Evolutionary conservation across 2,113 vertebrate species (phyloP).

Genomic region (Tachuris rubrigastra): DNA sequence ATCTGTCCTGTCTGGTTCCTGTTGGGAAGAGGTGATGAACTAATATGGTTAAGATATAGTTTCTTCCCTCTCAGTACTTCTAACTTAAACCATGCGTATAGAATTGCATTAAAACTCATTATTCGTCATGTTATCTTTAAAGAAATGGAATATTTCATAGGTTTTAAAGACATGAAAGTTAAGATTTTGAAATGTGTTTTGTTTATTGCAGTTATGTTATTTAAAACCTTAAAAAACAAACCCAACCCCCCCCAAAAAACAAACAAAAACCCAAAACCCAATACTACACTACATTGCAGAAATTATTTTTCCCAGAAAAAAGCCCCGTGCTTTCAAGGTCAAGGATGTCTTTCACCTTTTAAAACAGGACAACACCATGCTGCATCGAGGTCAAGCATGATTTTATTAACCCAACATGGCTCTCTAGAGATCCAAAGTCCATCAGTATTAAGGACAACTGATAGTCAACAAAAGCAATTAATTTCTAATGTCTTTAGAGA

Average conservation of each 20-base stretch:
- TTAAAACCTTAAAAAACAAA: neutral
- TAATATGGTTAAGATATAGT: neutral
- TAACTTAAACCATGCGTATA: neutral
- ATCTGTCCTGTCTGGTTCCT: neutral
- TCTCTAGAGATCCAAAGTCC: neutral
- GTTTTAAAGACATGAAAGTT: neutral
- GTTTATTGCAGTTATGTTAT: neutral
- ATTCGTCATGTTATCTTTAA: neutral
- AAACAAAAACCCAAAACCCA: neutral
- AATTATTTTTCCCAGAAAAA: neutral
- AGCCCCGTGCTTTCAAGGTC: neutral
- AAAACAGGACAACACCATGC: neutral
- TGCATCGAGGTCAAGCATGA: accelerated
- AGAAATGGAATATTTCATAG: neutral
- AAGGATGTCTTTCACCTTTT: neutral
- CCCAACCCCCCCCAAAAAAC: neutral
- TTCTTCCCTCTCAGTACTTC: neutral
- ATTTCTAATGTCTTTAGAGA: neutral
- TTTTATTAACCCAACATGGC: neutral
- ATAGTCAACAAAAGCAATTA: neutral
- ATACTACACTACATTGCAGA: neutral
- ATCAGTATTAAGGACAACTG: neutral
- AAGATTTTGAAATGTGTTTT: neutral
- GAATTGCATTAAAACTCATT: neutral
- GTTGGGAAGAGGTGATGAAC: neutral